A percentile compares a stretch with the other conserved stretches of the same genome.
phyloP scores from a whole-genome alignment of 2,888 invertebrate species.

The Trilocha varians region DNA sequence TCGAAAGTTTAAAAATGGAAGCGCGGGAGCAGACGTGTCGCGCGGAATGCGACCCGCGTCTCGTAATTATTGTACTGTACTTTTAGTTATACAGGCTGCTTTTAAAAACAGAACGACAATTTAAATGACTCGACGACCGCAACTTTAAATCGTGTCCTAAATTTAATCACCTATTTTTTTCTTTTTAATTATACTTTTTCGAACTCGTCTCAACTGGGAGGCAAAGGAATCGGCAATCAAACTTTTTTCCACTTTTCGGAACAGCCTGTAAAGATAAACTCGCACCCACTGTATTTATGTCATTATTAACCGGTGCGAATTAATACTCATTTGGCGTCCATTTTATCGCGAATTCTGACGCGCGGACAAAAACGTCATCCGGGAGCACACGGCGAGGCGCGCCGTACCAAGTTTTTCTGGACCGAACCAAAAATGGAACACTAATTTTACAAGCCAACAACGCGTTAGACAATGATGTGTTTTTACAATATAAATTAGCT shows the following conservation, averaged over 20 bases:
- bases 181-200: too few relatives aligned
- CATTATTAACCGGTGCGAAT: conserved; percentile 71
- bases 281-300: conserved; percentile 67
- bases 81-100: conserved; percentile 28
- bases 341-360: conserved; percentile 54
- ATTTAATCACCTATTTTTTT: too few relatives aligned
- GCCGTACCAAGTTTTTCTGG: conserved; percentile 30
- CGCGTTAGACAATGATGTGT: conserved; percentile 5
- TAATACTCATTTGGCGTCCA: conserved; percentile 69
- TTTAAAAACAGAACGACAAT: too few relatives aligned
- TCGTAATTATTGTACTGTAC: conserved; percentile 41
- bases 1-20: conserved; percentile 11
- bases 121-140: too few relatives aligned
- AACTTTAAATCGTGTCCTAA: too few relatives aligned
- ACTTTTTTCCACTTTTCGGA: not conserved
- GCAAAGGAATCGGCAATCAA: not conserved
- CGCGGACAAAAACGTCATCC: conserved; percentile 34
- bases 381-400: conserved; percentile 18
- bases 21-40: conserved; percentile 43
- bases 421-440: conserved; percentile 42
- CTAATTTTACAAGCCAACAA: conserved; percentile 22
- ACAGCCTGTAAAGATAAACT: conserved; percentile 41
- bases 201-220: not conserved
- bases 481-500: not conserved
- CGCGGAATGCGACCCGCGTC: conserved; percentile 46